Percentiles rank a stretch among this genome's conserved stretches.
Conservation (phyloP, 2,888 invertebrate species). For the Agrotis puta region DNA sequence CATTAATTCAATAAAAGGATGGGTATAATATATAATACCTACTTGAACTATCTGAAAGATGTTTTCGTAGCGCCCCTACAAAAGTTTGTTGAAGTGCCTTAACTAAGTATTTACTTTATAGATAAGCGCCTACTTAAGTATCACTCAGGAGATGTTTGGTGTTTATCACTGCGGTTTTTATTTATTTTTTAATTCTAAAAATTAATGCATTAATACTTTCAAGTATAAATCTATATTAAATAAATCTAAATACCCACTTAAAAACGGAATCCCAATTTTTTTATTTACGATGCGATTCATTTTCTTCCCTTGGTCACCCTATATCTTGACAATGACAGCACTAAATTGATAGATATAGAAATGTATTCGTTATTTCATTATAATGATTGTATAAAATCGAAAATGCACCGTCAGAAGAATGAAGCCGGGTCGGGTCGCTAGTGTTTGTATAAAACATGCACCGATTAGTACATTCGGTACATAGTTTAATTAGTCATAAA, state of each 20-base stretch:
- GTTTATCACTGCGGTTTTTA: conserved; percentile 12
- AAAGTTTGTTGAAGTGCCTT: neutral
- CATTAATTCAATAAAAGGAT: neutral
- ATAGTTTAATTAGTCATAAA: neutral
- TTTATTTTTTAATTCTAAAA: neutral
- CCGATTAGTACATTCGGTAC: conserved; percentile 19
- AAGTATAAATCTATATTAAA: no score
- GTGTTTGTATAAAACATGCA: neutral
- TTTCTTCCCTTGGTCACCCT: no score
- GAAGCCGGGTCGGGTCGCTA: no score
- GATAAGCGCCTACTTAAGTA: conserved; percentile 18
- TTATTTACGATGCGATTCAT: no score
- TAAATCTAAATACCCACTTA: no score
- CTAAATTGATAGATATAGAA: no score
- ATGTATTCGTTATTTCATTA: no score
- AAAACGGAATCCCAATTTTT: no score
- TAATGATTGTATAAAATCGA: no score
- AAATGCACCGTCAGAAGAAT: neutral
- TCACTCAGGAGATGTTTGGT: conserved; percentile 12
- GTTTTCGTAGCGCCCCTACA: conserved; percentile 3
- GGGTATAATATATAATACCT: no score
- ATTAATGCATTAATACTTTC: no score
- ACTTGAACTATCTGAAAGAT: conserved; percentile 6
- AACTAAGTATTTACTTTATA: neutral
- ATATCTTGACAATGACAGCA: no score